Evolutionary conservation across 2,888 invertebrate species (phyloP).

Genomic region (Rosalia funebris): DNA sequence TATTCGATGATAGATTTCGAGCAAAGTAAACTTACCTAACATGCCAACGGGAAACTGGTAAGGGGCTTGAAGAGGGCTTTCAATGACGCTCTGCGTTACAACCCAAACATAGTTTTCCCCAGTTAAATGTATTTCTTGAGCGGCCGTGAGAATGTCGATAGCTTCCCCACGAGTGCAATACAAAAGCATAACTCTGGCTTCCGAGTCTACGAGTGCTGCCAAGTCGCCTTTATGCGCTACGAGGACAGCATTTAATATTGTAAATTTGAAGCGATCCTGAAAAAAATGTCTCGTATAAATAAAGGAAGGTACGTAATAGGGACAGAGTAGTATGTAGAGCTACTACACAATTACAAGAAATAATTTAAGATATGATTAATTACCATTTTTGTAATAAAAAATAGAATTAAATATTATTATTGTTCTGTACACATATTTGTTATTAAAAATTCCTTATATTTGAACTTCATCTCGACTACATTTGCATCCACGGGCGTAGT

Average conservation of each 20-base stretch:
- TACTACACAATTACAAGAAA: too few species aligned
- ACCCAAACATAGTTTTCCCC: constrained; percentile 97
- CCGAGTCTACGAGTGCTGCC: constrained; percentile 84
- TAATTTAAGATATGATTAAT: too few species aligned
- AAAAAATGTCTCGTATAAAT: constrained; percentile 45
- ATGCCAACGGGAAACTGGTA: constrained; percentile 90
- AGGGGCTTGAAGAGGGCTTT: constrained; percentile 78
- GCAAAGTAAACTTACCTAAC: constrained; percentile 74
- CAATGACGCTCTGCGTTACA: constrained; percentile 93
- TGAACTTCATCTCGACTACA: too few species aligned
- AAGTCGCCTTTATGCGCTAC: constrained; percentile 83
- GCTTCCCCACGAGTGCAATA: constrained; percentile 92
- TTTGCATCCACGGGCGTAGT: too few species aligned
- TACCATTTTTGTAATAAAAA: too few species aligned
- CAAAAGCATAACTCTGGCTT: constrained; percentile 91
- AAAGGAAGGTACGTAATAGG: too few species aligned
- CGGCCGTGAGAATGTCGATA: constrained; percentile 80
- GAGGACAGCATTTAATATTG: constrained; percentile 85
- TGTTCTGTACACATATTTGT: too few species aligned
- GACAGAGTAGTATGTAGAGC: too few species aligned
- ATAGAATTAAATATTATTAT: too few species aligned
- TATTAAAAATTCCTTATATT: too few species aligned
- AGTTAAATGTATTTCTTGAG: constrained; percentile 80
- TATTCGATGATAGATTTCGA: constrained; percentile 21
- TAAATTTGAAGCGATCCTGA: constrained; percentile 78